Base-by-base conservation (phyloP, 1,140 invertebrate genomes). In the Drosophila mauritiana region DNA sequence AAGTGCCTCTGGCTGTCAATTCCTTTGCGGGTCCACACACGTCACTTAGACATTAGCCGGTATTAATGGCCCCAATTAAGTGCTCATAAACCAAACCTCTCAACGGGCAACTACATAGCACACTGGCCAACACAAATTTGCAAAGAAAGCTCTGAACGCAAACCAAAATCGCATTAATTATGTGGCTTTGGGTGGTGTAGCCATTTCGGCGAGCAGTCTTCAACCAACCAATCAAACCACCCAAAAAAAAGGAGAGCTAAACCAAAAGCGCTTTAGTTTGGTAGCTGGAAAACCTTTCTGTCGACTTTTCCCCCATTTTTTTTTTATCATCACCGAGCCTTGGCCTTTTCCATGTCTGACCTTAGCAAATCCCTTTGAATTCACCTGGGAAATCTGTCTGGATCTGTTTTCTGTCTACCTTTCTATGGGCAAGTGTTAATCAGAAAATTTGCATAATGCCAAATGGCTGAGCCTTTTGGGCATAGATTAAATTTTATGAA, bases 131-230 rank as follows among this genome's bases (percentile, higher is more conserved):
- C 37, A 34, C 45, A 37, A 67, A 73, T 77, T 67, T 73, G 58
- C 48, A 43, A 46, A 49, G 37, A 27, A 65, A 42, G 22, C 15
- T 20, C 34, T 42, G 42, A 63, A 40, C 6, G 51, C 34, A 52
- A 69, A 53, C 74, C 83, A 76, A 81, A 82, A 86, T 78, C 83
- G 75, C 79, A 76, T 83, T 86, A 89, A 86, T 86, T 89, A 89
- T 83, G 84, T 53, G 79, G 83, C 63, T 79, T 61, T 61, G 20
- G 15, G 34, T 43, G 20, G 12, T 31, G 37, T 3, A 52, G 61
- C 52, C 42, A 56, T 37, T 78, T 73, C 63, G 48, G 45, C 42
- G 27, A 31, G 15, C 34, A 53, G 46, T 49, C 20, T 39, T 34
- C 8, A 20, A 36, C 34, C 27, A 42, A 46, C 37, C 36, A 46